Evolutionary conservation across 2,113 vertebrate species (phyloP).

Genomic region (Limnothrissa miodon): DNA sequence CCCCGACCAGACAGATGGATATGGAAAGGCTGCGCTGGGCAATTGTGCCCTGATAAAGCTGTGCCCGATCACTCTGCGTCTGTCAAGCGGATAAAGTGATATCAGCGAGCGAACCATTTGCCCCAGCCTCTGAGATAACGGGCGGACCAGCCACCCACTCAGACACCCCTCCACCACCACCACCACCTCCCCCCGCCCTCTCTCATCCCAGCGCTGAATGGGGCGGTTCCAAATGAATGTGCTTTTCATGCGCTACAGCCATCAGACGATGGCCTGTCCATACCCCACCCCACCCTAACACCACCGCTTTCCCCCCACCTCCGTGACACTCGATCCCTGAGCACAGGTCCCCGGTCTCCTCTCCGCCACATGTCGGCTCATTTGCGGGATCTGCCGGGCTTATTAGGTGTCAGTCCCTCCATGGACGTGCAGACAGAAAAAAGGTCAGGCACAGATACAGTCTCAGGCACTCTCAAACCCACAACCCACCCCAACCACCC

Average conservation of each 20-base stretch:
- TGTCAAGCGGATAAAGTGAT: conserved; percentile 10
- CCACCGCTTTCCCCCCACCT: too few species aligned
- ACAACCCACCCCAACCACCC: background rate
- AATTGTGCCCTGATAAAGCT: conserved; percentile 7
- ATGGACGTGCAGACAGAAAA: background rate
- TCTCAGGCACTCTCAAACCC: background rate
- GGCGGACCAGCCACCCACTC: background rate
- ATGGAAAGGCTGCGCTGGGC: background rate
- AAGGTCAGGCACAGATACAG: background rate
- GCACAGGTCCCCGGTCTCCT: background rate
- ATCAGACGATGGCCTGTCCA: background rate
- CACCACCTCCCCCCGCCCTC: background rate
- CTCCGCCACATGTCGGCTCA: background rate
- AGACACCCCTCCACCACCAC: background rate
- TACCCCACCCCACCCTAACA: background rate
- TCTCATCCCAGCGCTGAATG: background rate
- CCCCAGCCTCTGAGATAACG: background rate
- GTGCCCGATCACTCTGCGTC: background rate
- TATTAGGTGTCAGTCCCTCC: background rate
- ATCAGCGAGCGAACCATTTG: conserved; percentile 10
- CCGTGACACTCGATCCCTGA: background rate
- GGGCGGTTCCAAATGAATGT: background rate
- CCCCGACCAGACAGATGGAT: background rate
- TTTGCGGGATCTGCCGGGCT: background rate
- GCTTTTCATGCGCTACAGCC: background rate